phyloP scores from a whole-genome alignment of 2,113 vertebrate genomes.

The Pithys albifrons region DNA sequence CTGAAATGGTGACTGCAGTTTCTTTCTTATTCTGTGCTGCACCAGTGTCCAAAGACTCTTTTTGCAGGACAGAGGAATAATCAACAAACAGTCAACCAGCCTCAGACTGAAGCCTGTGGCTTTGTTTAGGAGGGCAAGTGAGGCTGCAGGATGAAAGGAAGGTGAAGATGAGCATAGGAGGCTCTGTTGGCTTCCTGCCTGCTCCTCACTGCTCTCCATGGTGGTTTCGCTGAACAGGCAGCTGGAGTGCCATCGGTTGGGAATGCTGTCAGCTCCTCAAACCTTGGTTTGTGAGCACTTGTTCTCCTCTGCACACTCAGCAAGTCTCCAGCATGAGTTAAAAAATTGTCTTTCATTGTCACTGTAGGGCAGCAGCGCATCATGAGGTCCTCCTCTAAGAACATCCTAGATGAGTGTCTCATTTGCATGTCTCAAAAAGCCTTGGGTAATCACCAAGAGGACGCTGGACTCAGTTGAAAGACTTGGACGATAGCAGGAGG shows the following conservation, averaged over 20 bases:
- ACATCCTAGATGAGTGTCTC: constrained; percentile 54
- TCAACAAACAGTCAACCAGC: neutral
- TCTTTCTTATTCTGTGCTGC: neutral
- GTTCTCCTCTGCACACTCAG: constrained; percentile 5
- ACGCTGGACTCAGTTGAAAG: constrained; percentile 63
- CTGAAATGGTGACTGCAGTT: neutral
- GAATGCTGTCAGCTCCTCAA: constrained; percentile 33
- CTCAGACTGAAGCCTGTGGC: neutral
- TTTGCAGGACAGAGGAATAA: neutral
- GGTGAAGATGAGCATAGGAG: neutral
- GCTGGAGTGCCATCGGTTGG: neutral
- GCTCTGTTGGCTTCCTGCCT: neutral
- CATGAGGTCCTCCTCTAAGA: constrained; percentile 1
- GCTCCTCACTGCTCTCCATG: neutral
- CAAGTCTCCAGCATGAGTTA: neutral
- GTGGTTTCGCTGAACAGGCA: neutral
- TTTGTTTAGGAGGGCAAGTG: neutral
- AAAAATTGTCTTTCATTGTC: neutral
- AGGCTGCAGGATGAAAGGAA: constrained; percentile 5
- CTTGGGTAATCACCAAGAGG: constrained; percentile 57
- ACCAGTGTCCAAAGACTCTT: neutral
- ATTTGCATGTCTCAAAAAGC: constrained; percentile 67
- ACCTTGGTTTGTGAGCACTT: neutral
- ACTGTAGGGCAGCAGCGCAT: neutral
- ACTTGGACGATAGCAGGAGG: constrained; percentile 45